Evolutionary conservation across 37 sponge, comb jelly and placozoan genomes (phyloP).

Genomic region (Aplysina aerophoba): DNA sequence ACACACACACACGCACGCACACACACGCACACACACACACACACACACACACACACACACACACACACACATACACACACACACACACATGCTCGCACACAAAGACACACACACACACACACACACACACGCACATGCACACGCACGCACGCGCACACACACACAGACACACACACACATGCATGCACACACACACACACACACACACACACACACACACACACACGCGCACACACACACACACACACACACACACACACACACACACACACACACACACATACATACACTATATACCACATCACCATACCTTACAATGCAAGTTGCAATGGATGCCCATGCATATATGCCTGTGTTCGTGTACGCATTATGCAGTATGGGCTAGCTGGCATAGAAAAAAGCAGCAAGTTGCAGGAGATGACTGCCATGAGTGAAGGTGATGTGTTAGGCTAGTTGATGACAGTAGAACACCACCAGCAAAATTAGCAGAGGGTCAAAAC

Average conservation of each 20-base stretch:
- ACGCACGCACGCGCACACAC: background rate
- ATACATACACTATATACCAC: background rate
- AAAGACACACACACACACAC: constrained; percentile 25
- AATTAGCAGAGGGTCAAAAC: too few relatives aligned
- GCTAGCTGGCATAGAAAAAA: too few relatives aligned
- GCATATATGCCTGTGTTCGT: too few relatives aligned
- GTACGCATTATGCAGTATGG: too few relatives aligned
- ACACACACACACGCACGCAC: background rate
- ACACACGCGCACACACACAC: constrained; percentile 54
- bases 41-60: constrained; percentile 28
- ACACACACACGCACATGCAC: background rate
- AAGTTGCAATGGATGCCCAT: background rate
- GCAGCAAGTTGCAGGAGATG: too few relatives aligned
- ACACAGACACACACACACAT: background rate
- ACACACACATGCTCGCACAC: constrained; percentile 16
- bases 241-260: constrained; percentile 42
- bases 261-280: constrained; percentile 23
- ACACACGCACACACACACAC: constrained; percentile 13
- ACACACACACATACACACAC: constrained; percentile 13
- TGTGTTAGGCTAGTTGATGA: too few relatives aligned
- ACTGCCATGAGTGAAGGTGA: too few relatives aligned
- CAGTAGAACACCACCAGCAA: too few relatives aligned
- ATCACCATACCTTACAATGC: background rate
- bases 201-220: constrained; percentile 56
- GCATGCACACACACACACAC: constrained; percentile 28